Conservation (phyloP, 1,140 invertebrate species). For the Eufriesea mexicana region DNA sequence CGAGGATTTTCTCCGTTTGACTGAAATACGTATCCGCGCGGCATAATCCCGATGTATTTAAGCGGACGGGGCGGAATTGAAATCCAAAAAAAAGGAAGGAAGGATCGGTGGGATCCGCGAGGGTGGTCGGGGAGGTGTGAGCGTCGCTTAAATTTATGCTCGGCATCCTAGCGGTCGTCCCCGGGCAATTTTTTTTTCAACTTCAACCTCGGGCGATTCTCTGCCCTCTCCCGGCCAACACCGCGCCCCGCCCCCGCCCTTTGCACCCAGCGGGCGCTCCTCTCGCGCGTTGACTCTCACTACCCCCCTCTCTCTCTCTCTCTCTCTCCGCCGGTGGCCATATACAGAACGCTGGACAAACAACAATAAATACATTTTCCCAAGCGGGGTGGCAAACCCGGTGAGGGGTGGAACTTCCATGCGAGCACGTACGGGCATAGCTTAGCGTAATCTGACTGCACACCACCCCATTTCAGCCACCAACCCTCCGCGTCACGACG, state of each 20-base stretch:
- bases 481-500: slow-evolving; percentile 63
- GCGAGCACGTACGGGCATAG: slow-evolving; percentile 82
- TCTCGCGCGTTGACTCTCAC: slow-evolving; percentile 18
- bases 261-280: not conserved
- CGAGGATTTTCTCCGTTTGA: slow-evolving; percentile 11
- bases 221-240: not conserved
- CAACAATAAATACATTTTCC: slow-evolving; percentile 83
- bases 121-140: slow-evolving; percentile 54
- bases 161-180: slow-evolving; percentile 68
- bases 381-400: slow-evolving; percentile 63
- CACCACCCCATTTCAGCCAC: slow-evolving; percentile 77
- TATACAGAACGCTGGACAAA: slow-evolving; percentile 79
- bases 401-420: slow-evolving; percentile 77
- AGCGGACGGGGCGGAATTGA: slow-evolving; percentile 57
- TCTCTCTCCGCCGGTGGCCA: slow-evolving; percentile 48
- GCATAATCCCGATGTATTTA: slow-evolving; percentile 55
- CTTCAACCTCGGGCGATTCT: slow-evolving; percentile 64
- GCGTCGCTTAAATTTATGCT: slow-evolving; percentile 75
- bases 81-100: slow-evolving; percentile 49
- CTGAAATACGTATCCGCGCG: slow-evolving; percentile 13
- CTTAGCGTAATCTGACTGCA: slow-evolving; percentile 83
- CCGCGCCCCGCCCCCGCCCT: not conserved
- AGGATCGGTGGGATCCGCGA: slow-evolving; percentile 43
- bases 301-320: slow-evolving; percentile 19
- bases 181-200: slow-evolving; percentile 74